These are phyloP conservation scores for Xylota sylvarum DNA, from an alignment of 2,888 invertebrate species.

Conservation along the genomic window DNA sequence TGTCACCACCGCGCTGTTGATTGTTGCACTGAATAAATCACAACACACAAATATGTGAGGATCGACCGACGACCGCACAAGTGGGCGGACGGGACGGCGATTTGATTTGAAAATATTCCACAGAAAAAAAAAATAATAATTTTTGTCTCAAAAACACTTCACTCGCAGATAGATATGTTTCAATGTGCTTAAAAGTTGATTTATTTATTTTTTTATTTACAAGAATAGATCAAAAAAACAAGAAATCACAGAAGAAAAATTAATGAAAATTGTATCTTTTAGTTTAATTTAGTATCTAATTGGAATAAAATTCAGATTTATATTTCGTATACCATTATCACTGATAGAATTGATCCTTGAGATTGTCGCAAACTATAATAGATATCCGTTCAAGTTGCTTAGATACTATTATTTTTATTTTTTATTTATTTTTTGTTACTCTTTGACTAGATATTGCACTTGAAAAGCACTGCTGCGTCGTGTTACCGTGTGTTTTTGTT, in stretches of 20 bases:
- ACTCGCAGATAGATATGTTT: conserved; percentile 63
- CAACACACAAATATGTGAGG: conserved; percentile 22
- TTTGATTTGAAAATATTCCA: conserved; percentile 20
- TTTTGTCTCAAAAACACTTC: conserved; percentile 32
- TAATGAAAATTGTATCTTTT: conserved; percentile 18
- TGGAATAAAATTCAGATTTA: conserved; percentile 45
- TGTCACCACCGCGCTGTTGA: conserved; percentile 50
- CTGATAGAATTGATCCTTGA: conserved; percentile 66
- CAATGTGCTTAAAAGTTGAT: conserved; percentile 53
- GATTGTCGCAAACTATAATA: conserved; percentile 55
- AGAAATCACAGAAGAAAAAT: conserved; percentile 39
- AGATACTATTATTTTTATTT: conserved; percentile 19
- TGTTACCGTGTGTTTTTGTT: conserved; percentile 30
- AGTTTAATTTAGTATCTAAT: conserved; percentile 37
- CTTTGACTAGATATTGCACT: conserved; percentile 75
- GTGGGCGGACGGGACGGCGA: conserved; percentile 42
- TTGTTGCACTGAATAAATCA: conserved; percentile 71
- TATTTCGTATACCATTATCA: conserved; percentile 72
- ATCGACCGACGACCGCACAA: background rate
- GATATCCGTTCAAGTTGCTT: conserved; percentile 36
- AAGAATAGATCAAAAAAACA: conserved; percentile 15
- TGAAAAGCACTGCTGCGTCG: conserved; percentile 9
- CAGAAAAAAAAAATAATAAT: conserved; percentile 20
- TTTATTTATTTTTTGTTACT: too few species aligned
- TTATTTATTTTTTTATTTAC: conserved; percentile 42